phyloP scores from a whole-genome alignment of 2,797 vertebrate species.

The Hirundo rustica region DNA sequence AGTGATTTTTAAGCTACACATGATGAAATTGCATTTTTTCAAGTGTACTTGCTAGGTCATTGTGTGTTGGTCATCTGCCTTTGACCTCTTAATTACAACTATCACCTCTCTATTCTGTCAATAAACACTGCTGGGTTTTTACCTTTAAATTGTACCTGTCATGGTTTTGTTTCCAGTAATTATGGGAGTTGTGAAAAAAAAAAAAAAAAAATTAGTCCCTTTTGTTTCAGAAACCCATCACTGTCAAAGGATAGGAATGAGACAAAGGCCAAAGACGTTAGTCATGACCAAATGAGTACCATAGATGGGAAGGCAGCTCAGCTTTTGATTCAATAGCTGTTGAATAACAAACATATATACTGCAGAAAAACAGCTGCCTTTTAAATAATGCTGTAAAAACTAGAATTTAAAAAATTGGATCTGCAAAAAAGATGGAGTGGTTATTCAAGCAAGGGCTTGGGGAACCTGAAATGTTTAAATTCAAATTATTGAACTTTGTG shows the following conservation, averaged over 20 bases:
- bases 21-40: background rate
- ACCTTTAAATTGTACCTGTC: constrained; percentile 28
- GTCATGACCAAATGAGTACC: constrained; percentile 53
- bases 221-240: constrained; percentile 46
- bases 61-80: background rate
- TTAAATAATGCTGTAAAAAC: background rate
- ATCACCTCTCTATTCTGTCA: background rate
- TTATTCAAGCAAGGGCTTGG: background rate
- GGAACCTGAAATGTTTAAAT: background rate
- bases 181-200: constrained; percentile 20
- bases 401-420: background rate
- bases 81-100: background rate
- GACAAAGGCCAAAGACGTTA: constrained; percentile 56
- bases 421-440: background rate
- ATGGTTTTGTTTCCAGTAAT: constrained; percentile 2
- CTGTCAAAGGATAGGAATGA: constrained; percentile 67
- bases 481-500: background rate
- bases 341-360: constrained; percentile 32
- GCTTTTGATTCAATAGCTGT: constrained; percentile 47
- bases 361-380: constrained; percentile 10
- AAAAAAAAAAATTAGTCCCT: constrained; percentile 43
- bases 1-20: background rate
- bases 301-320: constrained; percentile 61
- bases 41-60: background rate
- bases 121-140: background rate